Conservation (phyloP, 64 coral and sea anemone genomes). For the Montipora sp. region DNA sequence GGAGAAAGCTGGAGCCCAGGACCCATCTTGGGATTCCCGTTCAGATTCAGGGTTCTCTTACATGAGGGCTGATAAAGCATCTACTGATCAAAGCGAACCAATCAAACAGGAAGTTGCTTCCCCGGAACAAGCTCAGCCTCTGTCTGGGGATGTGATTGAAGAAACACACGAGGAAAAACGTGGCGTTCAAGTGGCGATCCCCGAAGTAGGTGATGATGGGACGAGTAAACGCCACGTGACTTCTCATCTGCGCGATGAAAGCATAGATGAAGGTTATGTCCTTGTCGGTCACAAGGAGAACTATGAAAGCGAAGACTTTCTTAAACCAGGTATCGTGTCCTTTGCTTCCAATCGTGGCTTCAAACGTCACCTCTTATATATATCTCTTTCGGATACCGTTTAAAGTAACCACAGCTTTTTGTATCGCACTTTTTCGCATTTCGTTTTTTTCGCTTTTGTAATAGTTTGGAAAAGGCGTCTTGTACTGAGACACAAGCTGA, state of each 20-base stretch:
- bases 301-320: neutral
- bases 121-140: constrained; percentile 35
- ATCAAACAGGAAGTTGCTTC: neutral
- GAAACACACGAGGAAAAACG: constrained; percentile 8
- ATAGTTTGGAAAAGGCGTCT: constrained; percentile 92
- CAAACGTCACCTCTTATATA: too few relatives aligned
- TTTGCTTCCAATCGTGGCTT: too few relatives aligned
- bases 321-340: constrained; percentile 47
- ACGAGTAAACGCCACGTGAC: constrained; percentile 2
- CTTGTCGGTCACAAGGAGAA: constrained; percentile 63
- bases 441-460: neutral
- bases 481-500: constrained; percentile 85
- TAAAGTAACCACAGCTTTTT: neutral
- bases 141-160: neutral
- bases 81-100: neutral
- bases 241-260: constrained; percentile 18
- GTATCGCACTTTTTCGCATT: neutral
- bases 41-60: neutral
- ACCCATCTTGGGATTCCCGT: neutral
- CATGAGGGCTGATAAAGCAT: neutral
- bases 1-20: neutral
- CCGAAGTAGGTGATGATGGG: neutral
- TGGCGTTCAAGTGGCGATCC: neutral
- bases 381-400: too few relatives aligned
- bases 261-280: constrained; percentile 86